Percentiles rank a stretch among this genome's conserved stretches.
These are phyloP conservation scores for Lampris megalopsis DNA, from an alignment of 2,113 vertebrate species.

Conservation along the genomic window DNA sequence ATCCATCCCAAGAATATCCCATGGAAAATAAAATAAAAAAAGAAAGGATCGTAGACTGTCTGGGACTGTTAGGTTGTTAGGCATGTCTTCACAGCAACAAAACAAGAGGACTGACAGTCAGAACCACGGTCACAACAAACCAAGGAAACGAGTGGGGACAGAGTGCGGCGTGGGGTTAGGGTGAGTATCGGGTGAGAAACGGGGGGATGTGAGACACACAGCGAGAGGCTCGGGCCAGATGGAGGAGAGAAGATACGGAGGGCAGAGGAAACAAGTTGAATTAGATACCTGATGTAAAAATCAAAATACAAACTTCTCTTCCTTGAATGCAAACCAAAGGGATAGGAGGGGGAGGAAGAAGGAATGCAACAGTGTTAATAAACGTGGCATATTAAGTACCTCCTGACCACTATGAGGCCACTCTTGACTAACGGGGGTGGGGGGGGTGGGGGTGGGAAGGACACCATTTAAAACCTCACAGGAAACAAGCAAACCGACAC, in stretches of 20 bases:
- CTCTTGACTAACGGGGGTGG: constrained; percentile 29
- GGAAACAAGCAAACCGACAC: constrained; percentile 54
- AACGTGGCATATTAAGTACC: constrained; percentile 46
- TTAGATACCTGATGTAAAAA: constrained; percentile 94
- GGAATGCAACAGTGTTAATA: constrained; percentile 76
- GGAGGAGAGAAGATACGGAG: constrained; percentile 35
- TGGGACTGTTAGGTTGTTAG: constrained; percentile 66
- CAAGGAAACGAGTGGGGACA: constrained; percentile 62
- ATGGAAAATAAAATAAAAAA: background rate
- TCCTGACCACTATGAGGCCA: constrained; percentile 58
- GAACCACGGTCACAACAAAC: constrained; percentile 55
- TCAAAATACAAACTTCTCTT: constrained; percentile 96
- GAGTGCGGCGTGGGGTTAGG: constrained; percentile 62
- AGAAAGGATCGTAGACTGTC: background rate
- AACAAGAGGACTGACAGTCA: constrained; percentile 50
- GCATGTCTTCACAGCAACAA: constrained; percentile 74
- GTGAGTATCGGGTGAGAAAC: constrained; percentile 59
- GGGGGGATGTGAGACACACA: constrained; percentile 68
- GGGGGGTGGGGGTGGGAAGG: constrained; percentile 11
- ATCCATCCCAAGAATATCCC: background rate
- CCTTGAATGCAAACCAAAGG: constrained; percentile 90
- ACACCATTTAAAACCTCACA: constrained; percentile 34
- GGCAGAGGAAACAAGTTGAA: constrained; percentile 59
- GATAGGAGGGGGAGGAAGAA: constrained; percentile 76
- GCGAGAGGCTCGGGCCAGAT: constrained; percentile 61